A percentile compares a stretch with the other conserved stretches of the same genome.
phyloP scores from a whole-genome alignment of 2,797 vertebrate species.

The Enteromius afrohamiltoni region DNA sequence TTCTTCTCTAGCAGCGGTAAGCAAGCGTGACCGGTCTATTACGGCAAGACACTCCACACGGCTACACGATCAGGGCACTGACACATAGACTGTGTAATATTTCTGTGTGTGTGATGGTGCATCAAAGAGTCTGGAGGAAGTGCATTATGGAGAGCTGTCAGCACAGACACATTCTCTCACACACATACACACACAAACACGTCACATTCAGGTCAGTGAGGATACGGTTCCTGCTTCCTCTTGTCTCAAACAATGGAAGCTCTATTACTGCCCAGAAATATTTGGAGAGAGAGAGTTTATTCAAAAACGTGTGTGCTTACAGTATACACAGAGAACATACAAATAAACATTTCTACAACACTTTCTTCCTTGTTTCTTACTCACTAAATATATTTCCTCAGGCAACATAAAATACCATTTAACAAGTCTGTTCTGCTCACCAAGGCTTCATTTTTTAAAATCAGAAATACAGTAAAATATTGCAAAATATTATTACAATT shows the following conservation, averaged over 20 bases:
- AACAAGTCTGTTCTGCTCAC: neutral
- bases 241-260: constrained; percentile 79
- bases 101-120: constrained; percentile 34
- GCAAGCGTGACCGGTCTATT: constrained; percentile 62
- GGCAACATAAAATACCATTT: neutral
- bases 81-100: constrained; percentile 58
- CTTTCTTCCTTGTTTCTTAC: constrained; percentile 3
- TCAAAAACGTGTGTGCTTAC: neutral
- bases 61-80: constrained; percentile 42
- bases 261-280: constrained; percentile 79
- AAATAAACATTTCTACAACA: constrained; percentile 6
- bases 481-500: neutral
- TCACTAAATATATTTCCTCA: constrained; percentile 1
- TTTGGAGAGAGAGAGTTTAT: constrained; percentile 44
- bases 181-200: constrained; percentile 61
- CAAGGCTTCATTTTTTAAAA: neutral
- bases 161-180: constrained; percentile 55
- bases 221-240: constrained; percentile 77
- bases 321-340: neutral
- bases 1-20: constrained; percentile 53
- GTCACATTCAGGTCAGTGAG: constrained; percentile 69
- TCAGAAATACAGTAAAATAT: neutral
- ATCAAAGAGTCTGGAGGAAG: constrained; percentile 51
- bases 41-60: constrained; percentile 57
- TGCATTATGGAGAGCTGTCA: constrained; percentile 34